These are phyloP conservation scores for Diploptera punctata DNA, from an alignment of 2,888 invertebrate genomes.

Conservation along the genomic window DNA sequence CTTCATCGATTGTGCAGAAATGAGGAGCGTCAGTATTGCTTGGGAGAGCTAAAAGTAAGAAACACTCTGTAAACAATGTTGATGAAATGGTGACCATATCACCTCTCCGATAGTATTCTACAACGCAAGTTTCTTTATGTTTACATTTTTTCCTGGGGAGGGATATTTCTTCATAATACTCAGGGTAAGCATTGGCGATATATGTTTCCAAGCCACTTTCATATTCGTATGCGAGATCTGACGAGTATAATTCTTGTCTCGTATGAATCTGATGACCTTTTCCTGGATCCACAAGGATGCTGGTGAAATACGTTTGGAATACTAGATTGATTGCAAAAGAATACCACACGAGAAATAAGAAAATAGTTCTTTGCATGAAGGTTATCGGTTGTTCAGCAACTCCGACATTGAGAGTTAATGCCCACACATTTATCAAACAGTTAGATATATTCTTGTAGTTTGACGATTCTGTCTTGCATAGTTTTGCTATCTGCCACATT, in stretches of 20 bases:
- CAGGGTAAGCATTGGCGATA: background rate
- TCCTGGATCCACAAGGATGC: background rate
- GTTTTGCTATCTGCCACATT: background rate
- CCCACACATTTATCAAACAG: background rate
- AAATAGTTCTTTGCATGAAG: background rate
- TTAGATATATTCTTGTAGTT: background rate
- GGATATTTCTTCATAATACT: background rate
- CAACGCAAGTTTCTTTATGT: background rate
- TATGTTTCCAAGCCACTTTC: background rate
- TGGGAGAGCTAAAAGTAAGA: no score
- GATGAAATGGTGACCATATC: background rate
- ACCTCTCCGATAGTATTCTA: background rate
- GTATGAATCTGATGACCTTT: background rate
- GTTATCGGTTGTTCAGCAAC: background rate
- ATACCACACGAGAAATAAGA: background rate
- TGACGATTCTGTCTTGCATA: background rate
- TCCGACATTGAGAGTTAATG: background rate
- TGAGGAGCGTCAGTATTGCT: background rate
- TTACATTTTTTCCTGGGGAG: background rate
- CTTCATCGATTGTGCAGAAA: background rate
- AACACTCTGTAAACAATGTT: background rate
- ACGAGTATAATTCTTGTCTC: background rate
- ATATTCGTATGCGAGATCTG: background rate
- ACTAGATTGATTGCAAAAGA: background rate
- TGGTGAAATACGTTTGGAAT: background rate